These are phyloP conservation scores for Caenorhabditis wallacei DNA, from an alignment of 2,888 invertebrate genomes.

Conservation along the genomic window DNA sequence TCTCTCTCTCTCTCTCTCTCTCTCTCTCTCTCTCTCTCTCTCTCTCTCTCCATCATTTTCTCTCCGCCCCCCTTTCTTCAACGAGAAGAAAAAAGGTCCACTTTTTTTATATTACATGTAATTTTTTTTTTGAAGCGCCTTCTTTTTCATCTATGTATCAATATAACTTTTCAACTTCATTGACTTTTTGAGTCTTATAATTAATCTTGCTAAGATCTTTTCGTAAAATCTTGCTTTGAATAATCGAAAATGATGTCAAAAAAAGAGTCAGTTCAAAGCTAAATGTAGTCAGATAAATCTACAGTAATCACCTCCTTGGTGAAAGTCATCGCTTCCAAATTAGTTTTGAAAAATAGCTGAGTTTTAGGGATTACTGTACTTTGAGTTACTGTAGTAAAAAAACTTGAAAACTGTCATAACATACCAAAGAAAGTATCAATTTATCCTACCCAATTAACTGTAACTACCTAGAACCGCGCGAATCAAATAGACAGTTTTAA, in stretches of 20 bases:
- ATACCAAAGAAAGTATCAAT: no score
- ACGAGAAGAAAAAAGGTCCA: conserved; percentile 35
- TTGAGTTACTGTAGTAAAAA: no score
- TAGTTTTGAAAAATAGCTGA: no score
- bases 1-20: conserved; percentile 37
- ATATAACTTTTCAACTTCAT: conserved; percentile 17
- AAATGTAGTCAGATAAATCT: no score
- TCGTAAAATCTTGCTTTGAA: neutral
- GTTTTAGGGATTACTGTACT: no score
- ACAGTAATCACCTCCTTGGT: no score
- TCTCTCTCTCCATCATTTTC: conserved; percentile 30
- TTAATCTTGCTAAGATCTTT: neutral
- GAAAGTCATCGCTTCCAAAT: no score
- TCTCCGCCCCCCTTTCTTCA: conserved; percentile 43
- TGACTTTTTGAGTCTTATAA: neutral
- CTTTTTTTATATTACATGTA: conserved; percentile 59
- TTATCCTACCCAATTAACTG: no score
- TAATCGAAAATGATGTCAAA: conserved; percentile 23
- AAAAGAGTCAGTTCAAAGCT: no score
- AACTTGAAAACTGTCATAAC: no score
- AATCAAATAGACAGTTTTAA: no score
- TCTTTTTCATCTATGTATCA: conserved; percentile 14
- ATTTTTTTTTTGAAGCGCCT: conserved; percentile 58
- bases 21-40: conserved; percentile 27
- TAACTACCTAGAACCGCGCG: no score